Evolutionary conservation across 64 coral and sea anemone species (phyloP).

Genomic region (Stylophora pistillata): DNA sequence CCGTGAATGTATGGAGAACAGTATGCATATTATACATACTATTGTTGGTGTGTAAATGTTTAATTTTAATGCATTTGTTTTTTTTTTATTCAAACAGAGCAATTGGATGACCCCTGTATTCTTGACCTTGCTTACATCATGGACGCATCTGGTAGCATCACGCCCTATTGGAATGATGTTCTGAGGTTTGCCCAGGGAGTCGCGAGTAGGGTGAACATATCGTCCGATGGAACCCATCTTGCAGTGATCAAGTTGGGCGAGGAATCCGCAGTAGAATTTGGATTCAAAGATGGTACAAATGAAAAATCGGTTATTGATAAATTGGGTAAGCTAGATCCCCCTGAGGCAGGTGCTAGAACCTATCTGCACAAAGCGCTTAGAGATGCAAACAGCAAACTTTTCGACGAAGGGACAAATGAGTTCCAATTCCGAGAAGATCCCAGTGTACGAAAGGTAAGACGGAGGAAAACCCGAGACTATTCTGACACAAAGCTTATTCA

Average conservation of each 20-base stretch:
- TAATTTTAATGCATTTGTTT: too few species aligned
- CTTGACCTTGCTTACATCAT: constrained; percentile 18
- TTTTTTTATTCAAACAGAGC: not conserved
- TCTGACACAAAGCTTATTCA: too few species aligned
- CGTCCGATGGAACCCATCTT: constrained; percentile 2
- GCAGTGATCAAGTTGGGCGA: not conserved
- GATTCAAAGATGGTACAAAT: constrained; percentile 7
- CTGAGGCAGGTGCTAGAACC: not conserved
- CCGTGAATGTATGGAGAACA: too few species aligned
- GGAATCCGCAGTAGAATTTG: not conserved
- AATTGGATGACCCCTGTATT: constrained; percentile 8
- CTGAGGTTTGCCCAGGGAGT: not conserved
- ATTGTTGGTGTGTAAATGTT: too few species aligned
- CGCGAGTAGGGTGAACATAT: not conserved
- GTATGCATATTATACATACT: too few species aligned
- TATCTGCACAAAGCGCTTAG: not conserved
- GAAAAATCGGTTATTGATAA: not conserved
- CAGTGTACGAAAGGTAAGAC: not conserved
- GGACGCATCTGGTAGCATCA: constrained; percentile 21
- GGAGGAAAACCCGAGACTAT: not conserved
- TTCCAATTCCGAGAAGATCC: not conserved
- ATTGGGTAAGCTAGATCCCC: not conserved
- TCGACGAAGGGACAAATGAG: not conserved
- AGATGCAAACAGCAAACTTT: not conserved
- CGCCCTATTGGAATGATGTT: not conserved